Base-by-base conservation (phyloP, 2,888 invertebrate genomes). In the Palloptera scutellata region DNA sequence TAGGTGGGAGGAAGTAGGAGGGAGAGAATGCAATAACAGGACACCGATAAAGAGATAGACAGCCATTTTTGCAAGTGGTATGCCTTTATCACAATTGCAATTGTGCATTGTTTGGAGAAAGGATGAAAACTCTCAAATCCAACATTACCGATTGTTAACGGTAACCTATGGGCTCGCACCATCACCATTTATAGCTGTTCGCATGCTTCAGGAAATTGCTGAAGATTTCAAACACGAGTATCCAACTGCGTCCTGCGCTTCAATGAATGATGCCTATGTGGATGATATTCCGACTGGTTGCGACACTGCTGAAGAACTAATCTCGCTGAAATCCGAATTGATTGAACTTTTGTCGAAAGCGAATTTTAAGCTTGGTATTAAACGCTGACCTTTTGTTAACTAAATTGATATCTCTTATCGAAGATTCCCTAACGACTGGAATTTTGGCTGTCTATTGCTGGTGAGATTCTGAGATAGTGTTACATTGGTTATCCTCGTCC, bases 401-500 rank as follows among this genome's bases (percentile, higher is more conserved):
- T 15, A 67, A 57, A 54, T 59, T 73, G 15, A 19, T 70, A 52
- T 57, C 30, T 1, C 55, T 52, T 0, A 57, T 71, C 1, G 68
- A 61, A 64, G 48, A 40, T 17, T 67, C 71, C 0, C 19, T 71
- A 2, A 71, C 63, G 11, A 20, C 53, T 1, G 51, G 52, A 1
- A 66, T 70, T 41, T 43, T 58, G 0, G 61, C 20, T 19, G 66
- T 62, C 11, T 53, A 57, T 12, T 68, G 68, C 30, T 74, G 70
- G 72, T 72, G 76, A 2, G 80, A 82, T 64, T 81, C 78, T 0
- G 74, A 73, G 15, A 76, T 80, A 10, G 76, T 76, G 1, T 62
- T 80, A 0, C 69, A 71, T 43, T 81, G 80, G 79, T 59, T 80
- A 1, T 67, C 69, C 0, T 63, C 61, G 43, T 70, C 70, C 6